These are phyloP conservation scores for Agrotis clavis DNA, from an alignment of 2,888 invertebrate genomes.

Conservation along the genomic window DNA sequence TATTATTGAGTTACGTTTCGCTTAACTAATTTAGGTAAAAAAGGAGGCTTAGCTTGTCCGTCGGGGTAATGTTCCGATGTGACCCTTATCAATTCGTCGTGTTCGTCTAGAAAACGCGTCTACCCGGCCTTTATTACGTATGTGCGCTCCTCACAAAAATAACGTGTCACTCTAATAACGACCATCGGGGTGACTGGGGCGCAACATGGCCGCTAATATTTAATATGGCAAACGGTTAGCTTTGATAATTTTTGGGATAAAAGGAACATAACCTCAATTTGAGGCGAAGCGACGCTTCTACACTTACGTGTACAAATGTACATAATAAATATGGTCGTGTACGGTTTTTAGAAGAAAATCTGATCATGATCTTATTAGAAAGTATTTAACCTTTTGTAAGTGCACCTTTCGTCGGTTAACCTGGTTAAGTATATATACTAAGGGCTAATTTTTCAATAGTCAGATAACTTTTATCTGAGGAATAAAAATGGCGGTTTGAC, in stretches of 20 bases:
- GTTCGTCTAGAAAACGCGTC: conserved; percentile 68
- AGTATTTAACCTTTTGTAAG: background rate
- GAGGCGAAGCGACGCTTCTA: background rate
- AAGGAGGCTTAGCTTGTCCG: conserved; percentile 66
- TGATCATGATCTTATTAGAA: conserved; percentile 1
- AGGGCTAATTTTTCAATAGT: too few relatives aligned
- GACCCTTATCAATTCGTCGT: conserved; percentile 81
- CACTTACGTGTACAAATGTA: background rate
- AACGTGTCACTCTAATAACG: conserved; percentile 60
- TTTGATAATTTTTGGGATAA: conserved; percentile 39
- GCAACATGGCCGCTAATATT: conserved; percentile 54
- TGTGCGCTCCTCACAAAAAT: conserved; percentile 62
- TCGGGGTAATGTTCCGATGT: conserved; percentile 72
- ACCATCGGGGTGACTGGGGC: conserved; percentile 47
- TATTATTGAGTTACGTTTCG: conserved; percentile 60
- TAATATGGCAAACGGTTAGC: conserved; percentile 48
- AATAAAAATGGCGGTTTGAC: too few relatives aligned
- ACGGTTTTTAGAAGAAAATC: conserved; percentile 8
- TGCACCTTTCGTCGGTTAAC: too few relatives aligned
- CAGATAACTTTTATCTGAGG: too few relatives aligned
- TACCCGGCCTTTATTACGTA: conserved; percentile 72
- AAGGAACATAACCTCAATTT: conserved; percentile 21
- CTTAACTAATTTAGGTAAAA: conserved; percentile 67
- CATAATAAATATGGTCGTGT: background rate
- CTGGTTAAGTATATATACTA: too few relatives aligned